phyloP scores from a whole-genome alignment of 64 coral and sea anemone genomes.

The Porites lutea region DNA sequence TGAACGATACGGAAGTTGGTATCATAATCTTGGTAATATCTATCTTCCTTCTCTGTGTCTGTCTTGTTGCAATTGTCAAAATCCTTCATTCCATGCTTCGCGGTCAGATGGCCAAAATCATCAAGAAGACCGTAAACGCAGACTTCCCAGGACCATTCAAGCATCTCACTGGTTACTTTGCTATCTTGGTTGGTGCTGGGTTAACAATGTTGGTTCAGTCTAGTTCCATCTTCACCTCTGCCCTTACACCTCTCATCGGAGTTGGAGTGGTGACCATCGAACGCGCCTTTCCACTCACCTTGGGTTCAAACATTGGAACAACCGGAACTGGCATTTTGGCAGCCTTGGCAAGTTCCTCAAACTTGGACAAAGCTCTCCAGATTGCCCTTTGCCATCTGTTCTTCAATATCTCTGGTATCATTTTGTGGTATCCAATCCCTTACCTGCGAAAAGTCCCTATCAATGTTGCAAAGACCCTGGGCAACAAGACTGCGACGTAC shows the following conservation, averaged over 20 bases:
- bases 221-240: constrained; percentile 98
- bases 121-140: constrained; percentile 92
- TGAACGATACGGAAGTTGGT: constrained; percentile 87
- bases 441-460: constrained; percentile 91
- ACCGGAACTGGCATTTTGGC: constrained; percentile 96
- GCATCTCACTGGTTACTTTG: constrained; percentile 93
- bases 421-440: constrained; percentile 92
- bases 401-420: constrained; percentile 97
- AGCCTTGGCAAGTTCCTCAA: constrained; percentile 76
- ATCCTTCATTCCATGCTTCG: constrained; percentile 85
- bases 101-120: constrained; percentile 86
- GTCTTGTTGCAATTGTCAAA: constrained; percentile 90
- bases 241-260: constrained; percentile 93
- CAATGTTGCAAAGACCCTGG: constrained; percentile 87
- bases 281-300: constrained; percentile 89
- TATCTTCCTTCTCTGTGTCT: constrained; percentile 79
- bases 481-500: constrained; percentile 89
- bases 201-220: constrained; percentile 97
- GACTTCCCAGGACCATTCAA: constrained; percentile 91
- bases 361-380: constrained; percentile 75
- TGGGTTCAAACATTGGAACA: constrained; percentile 98
- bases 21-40: constrained; percentile 77
- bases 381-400: constrained; percentile 97
- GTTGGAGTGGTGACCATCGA: constrained; percentile 91
- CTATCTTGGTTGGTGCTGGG: constrained; percentile 93